Conservation (phyloP, 1,140 invertebrate species). For the Telenomus remus region DNA sequence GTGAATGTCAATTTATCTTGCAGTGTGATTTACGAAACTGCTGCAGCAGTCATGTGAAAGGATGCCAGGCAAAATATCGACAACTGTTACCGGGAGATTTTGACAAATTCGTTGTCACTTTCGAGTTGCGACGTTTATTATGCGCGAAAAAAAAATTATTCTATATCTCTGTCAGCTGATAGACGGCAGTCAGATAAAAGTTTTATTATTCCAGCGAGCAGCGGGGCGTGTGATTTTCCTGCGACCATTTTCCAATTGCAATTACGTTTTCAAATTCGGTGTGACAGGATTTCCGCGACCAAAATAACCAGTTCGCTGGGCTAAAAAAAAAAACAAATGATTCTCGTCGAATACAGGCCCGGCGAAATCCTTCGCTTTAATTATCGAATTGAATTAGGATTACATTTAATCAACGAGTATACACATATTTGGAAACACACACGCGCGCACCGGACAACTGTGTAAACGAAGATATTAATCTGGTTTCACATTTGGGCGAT, state of each 20-base stretch:
- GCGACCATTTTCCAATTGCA: constrained; percentile 1
- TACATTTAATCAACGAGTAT: constrained; percentile 31
- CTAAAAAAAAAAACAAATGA: no score
- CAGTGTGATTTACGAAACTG: constrained; percentile 59
- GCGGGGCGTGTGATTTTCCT: constrained; percentile 17
- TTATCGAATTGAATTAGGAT: constrained; percentile 5
- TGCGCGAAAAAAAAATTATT: constrained; percentile 54
- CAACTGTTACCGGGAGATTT: constrained; percentile 51
- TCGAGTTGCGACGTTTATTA: constrained; percentile 52
- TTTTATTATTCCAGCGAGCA: constrained; percentile 31
- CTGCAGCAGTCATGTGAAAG: constrained; percentile 59
- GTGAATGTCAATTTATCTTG: constrained; percentile 61
- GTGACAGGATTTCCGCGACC: not conserved
- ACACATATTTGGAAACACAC: constrained; percentile 15
- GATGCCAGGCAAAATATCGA: constrained; percentile 57
- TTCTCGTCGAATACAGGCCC: no score
- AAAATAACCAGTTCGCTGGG: no score
- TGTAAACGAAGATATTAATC: constrained; percentile 37
- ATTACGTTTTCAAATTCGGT: constrained; percentile 6
- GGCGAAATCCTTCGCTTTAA: constrained; percentile 2
- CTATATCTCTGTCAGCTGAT: constrained; percentile 13
- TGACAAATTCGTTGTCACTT: constrained; percentile 59
- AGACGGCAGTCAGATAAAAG: constrained; percentile 25
- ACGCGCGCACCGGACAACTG: no score
- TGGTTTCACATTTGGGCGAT: constrained; percentile 16